phyloP scores from a whole-genome alignment of 2,888 invertebrate species.

The Agrotis clavis region DNA sequence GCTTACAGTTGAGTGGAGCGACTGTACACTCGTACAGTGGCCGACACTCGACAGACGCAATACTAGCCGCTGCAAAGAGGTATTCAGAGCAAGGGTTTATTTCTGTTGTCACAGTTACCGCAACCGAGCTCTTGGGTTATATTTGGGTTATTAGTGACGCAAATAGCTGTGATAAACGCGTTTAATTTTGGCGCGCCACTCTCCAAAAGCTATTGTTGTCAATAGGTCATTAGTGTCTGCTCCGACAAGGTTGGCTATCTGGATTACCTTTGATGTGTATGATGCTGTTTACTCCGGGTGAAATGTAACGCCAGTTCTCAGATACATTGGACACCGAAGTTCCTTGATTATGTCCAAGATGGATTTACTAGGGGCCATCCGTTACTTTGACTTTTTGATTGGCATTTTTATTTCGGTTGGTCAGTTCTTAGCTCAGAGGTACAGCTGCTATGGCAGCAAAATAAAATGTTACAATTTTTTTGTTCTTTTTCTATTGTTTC shows the following conservation, averaged over 20 bases:
- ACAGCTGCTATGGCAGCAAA: constrained; percentile 9
- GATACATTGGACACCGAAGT: constrained; percentile 39
- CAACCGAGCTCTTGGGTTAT: constrained; percentile 78
- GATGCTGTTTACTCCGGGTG: constrained; percentile 42
- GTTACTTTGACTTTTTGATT: constrained; percentile 30
- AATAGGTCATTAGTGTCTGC: constrained; percentile 73
- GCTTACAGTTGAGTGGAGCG: constrained; percentile 12
- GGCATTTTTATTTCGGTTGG: constrained; percentile 19
- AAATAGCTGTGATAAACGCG: constrained; percentile 85
- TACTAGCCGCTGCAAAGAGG: constrained; percentile 74
- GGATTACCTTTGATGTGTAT: constrained; percentile 62
- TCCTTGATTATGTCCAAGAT: constrained; percentile 27
- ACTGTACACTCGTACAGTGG: background rate
- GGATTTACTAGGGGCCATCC: constrained; percentile 34
- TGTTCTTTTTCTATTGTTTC: constrained; percentile 23
- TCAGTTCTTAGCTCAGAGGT: constrained; percentile 24
- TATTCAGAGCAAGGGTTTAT: constrained; percentile 88
- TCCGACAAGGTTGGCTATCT: constrained; percentile 55
- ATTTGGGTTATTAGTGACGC: constrained; percentile 89
- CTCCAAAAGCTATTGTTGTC: constrained; percentile 83
- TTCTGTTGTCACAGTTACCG: constrained; percentile 87
- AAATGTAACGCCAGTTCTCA: constrained; percentile 38
- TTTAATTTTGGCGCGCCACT: constrained; percentile 83
- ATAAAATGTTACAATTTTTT: constrained; percentile 19
- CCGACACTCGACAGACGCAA: constrained; percentile 78